A percentile compares a stretch with the other conserved stretches of the same genome.
phyloP scores from a whole-genome alignment of 2,113 vertebrate genomes.

The Neolamprologus devosi region DNA sequence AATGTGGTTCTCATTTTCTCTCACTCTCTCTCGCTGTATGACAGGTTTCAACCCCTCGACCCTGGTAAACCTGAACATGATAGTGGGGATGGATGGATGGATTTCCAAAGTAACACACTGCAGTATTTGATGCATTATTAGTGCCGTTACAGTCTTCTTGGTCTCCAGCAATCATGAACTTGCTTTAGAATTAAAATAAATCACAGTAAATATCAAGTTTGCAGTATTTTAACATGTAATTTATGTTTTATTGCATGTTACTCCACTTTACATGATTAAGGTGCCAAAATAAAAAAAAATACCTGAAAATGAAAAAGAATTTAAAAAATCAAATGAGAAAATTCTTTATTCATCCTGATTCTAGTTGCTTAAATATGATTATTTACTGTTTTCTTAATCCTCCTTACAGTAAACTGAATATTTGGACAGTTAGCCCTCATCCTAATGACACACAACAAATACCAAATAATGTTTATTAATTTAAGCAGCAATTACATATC shows the following conservation, averaged over 20 bases:
- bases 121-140: neutral
- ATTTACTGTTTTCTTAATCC: neutral
- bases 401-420: neutral
- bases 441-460: neutral
- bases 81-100: neutral
- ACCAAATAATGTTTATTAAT: neutral
- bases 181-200: neutral
- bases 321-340: accelerated
- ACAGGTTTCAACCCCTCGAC: neutral
- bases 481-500: neutral
- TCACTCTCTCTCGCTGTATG: neutral
- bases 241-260: neutral
- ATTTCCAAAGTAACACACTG: neutral
- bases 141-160: neutral
- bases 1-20: neutral
- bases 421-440: neutral
- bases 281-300: neutral
- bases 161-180: neutral
- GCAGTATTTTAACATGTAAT: neutral
- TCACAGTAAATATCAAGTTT: neutral
- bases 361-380: neutral
- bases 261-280: neutral
- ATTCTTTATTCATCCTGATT: neutral
- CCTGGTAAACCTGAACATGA: neutral
- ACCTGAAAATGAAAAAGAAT: neutral